phyloP scores from a whole-genome alignment of 2,113 vertebrate species.

The Marmota monax region DNA sequence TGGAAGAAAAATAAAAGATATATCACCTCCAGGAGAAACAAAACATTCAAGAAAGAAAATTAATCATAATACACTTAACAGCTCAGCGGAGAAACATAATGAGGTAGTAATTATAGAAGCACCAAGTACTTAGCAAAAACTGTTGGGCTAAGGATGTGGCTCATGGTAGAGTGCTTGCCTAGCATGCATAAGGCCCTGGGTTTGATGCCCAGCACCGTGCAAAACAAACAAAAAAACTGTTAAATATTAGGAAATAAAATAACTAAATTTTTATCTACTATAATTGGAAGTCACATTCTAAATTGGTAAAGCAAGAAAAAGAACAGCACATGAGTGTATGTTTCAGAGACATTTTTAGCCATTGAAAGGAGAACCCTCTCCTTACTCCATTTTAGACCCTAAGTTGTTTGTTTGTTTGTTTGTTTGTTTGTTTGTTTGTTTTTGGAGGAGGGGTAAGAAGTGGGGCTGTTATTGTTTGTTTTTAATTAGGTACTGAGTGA shows the following conservation, averaged over 20 bases:
- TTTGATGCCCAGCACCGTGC: too few relatives aligned
- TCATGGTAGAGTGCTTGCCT: too few relatives aligned
- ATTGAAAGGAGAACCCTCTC: background rate
- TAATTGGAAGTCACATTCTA: conserved; percentile 50
- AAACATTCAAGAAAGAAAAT: background rate
- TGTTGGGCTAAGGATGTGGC: too few relatives aligned
- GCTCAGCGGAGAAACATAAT: background rate
- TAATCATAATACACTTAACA: background rate
- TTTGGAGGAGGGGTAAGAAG: background rate
- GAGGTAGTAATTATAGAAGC: conserved; percentile 12
- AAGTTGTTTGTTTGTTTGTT: background rate
- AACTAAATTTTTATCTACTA: background rate
- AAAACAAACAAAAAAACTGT: background rate
- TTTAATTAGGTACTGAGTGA: conserved; percentile 30
- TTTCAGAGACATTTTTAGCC: background rate
- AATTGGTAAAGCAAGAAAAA: conserved; percentile 5
- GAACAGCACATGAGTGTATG: background rate
- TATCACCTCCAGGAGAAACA: background rate
- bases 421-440: too few relatives aligned
- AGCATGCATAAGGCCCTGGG: too few relatives aligned
- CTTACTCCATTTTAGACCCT: background rate
- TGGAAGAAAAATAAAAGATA: background rate
- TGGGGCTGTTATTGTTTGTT: background rate
- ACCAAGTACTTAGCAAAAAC: background rate
- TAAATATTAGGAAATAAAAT: background rate